These are phyloP conservation scores for Nesogale talazaci DNA, from an alignment of 2,113 vertebrate genomes.

Conservation along the genomic window DNA sequence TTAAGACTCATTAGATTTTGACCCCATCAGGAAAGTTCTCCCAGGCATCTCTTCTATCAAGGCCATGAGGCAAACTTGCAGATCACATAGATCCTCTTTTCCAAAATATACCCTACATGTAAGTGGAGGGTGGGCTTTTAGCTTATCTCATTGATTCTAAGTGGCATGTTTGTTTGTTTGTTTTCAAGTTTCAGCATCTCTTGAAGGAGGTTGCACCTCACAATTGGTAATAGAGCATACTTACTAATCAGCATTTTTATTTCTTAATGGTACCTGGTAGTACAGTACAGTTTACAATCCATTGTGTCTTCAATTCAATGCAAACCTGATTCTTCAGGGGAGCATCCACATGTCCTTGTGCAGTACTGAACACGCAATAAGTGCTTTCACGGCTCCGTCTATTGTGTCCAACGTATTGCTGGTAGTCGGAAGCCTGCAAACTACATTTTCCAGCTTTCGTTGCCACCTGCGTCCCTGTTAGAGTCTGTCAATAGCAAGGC, in stretches of 20 bases:
- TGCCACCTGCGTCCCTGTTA: not conserved
- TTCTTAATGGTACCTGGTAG: not conserved
- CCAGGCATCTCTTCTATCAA: slow-evolving; percentile 18
- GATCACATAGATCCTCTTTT: not conserved
- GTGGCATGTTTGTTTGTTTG: not conserved
- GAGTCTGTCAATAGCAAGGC: not conserved
- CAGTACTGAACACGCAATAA: not conserved
- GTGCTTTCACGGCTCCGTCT: not conserved
- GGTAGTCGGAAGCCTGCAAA: not conserved
- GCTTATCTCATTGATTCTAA: not conserved
- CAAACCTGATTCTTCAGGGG: not conserved
- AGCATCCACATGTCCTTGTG: not conserved
- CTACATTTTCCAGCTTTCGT: not conserved
- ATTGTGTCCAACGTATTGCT: not conserved
- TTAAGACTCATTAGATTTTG: slow-evolving; percentile 19
- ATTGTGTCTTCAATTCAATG: not conserved
- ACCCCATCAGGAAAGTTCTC: not conserved
- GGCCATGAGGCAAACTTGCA: not conserved
- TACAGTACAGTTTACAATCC: not conserved
- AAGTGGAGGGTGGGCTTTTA: not conserved
- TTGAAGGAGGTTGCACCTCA: not conserved
- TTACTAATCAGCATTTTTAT: not conserved
- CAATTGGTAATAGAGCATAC: not conserved
- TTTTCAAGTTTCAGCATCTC: slow-evolving; percentile 10
- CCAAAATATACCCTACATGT: not conserved